phyloP scores from a whole-genome alignment of 2,113 vertebrate genomes.

The Acanthochromis polyacanthus region DNA sequence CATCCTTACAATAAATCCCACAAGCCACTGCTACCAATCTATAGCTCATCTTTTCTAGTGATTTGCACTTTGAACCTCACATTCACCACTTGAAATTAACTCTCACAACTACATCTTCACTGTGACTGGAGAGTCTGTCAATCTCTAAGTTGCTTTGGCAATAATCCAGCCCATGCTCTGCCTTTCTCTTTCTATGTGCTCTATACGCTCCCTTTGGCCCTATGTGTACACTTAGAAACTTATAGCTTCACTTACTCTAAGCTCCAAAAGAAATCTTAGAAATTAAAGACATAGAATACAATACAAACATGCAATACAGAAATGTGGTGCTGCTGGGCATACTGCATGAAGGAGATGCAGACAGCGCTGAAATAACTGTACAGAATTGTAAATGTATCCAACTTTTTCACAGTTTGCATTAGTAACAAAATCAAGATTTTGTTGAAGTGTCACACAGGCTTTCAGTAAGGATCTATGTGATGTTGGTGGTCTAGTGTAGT shows the following conservation, averaged over 20 bases:
- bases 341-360: not conserved
- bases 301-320: not conserved
- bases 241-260: not conserved
- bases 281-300: not conserved
- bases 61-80: slow-evolving; percentile 53
- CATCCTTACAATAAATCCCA: slow-evolving; percentile 14
- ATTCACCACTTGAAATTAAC: slow-evolving; percentile 35
- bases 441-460: not conserved
- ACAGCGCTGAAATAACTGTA: too few species aligned
- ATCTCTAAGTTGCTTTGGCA: slow-evolving; percentile 53
- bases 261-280: not conserved
- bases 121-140: slow-evolving; percentile 39
- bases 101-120: slow-evolving; percentile 28
- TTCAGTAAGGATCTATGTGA: too few species aligned
- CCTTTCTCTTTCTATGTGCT: slow-evolving; percentile 12
- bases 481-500: too few species aligned
- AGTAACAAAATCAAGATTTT: not conserved
- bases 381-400: not conserved
- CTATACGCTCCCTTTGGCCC: slow-evolving; percentile 7
- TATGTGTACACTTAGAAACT: slow-evolving; percentile 1
- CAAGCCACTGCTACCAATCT: slow-evolving; percentile 39
- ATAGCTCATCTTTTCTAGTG: slow-evolving; percentile 4
- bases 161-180: slow-evolving; percentile 14
- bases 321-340: not conserved
- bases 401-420: not conserved